phyloP scores from a whole-genome alignment of 64 coral and sea anemone species.

The Montipora foliosa region DNA sequence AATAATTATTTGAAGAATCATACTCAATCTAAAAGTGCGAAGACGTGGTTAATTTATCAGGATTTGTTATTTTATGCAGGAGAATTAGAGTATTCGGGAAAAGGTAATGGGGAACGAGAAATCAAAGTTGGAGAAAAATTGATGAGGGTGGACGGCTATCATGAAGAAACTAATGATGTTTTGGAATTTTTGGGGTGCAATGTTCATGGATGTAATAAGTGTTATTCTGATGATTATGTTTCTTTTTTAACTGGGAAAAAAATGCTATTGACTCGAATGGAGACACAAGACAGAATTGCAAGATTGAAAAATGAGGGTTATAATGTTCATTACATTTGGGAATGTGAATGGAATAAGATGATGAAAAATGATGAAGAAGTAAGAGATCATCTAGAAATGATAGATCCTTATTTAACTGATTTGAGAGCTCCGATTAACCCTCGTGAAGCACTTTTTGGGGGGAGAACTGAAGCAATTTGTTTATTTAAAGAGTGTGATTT shows the following conservation, averaged over 20 bases:
- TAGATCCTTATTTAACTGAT: no score
- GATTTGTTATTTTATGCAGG: not conserved
- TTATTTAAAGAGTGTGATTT: no score
- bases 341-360: not conserved
- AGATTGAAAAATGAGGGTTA: not conserved
- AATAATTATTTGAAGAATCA: not conserved
- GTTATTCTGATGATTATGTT: not conserved
- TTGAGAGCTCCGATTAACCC: no score
- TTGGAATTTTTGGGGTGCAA: not conserved
- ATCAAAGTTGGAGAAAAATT: not conserved
- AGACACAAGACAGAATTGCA: not conserved
- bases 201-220: not conserved
- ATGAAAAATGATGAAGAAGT: not conserved
- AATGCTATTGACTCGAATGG: not conserved
- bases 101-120: not conserved
- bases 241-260: not conserved
- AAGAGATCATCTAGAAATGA: no score
- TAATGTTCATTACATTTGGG: not conserved
- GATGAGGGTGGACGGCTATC: not conserved
- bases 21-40: not conserved
- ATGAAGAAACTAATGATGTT: not conserved
- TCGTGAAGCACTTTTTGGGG: no score
- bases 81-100: not conserved
- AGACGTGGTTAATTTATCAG: not conserved
- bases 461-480: no score